Evolutionary conservation across 2,888 invertebrate genomes (phyloP), one percentile per base, ranked within the genome.

Genomic region (Anodontia alba): DNA sequence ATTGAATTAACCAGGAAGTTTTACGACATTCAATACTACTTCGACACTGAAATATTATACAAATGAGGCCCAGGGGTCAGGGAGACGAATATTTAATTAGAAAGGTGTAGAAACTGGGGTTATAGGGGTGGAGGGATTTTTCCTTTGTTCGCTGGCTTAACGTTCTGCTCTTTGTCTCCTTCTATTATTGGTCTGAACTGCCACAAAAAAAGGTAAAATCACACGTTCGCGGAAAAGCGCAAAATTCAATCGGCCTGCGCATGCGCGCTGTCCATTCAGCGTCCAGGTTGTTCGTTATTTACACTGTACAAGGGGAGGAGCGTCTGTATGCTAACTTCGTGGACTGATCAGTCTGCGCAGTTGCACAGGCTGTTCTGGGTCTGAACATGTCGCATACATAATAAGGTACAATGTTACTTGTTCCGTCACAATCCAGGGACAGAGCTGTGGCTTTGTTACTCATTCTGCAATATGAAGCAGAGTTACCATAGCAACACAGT

Each of bases 1-100:
- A 62, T 33, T 33, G 26, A 29, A 62, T 8, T 33, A 20, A 33
- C 10, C 33, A 5, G 33, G 62, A 3, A 62, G 33, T 8, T 62
- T 62, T 62, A 62, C 62, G 62, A 62, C 62, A 62, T 12, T 62
- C 31, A 62, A 33, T 12, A 62, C 62, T 17, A 17, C 33, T 33
- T 62, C 33, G 10, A 17, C 1, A 62, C 33, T 62, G 29, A 23
- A 20, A 20, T 26, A 62, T 62, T 33, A 62, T 62, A 33, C 62
- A 62, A 62, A 62, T 62, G 62, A 62, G 62, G 12, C 62, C 62
- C 33, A 3, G 33, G 62, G 62, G 33, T 33, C 62, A 62, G 33
- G 62, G 54, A 26, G 54, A 23, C 7, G 54, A 49, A 5, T 15
- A 23, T 12, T 54, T 54, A 26, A 54, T 54, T 46, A 46, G 46